Conservation (phyloP, 2,888 invertebrate species). For the Cristatella mucedo region DNA sequence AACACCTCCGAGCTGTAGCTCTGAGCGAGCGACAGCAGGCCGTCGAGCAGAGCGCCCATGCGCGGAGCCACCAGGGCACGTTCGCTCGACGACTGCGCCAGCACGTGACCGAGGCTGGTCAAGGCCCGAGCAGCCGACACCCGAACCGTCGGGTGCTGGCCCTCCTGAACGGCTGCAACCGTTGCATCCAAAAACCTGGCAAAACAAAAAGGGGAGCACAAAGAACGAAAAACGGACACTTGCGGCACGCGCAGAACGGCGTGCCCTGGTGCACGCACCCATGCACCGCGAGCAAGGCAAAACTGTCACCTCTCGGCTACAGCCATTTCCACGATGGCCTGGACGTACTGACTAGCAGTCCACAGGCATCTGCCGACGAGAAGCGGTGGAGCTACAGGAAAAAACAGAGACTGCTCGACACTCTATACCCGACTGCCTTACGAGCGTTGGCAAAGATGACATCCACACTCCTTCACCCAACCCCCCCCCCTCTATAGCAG, state of each 20-base stretch:
- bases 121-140: conserved; percentile 44
- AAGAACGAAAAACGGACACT: too few relatives aligned
- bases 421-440: too few relatives aligned
- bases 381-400: conserved; percentile 40
- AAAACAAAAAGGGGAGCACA: too few relatives aligned
- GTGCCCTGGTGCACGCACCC: too few relatives aligned
- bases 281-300: too few relatives aligned
- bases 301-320: too few relatives aligned
- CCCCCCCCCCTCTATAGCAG: too few relatives aligned
- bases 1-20: conserved; percentile 44
- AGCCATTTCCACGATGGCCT: too few relatives aligned
- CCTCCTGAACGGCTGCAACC: conserved; percentile 43
- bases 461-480: too few relatives aligned
- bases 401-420: too few relatives aligned
- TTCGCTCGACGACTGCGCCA: conserved; percentile 40
- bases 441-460: too few relatives aligned
- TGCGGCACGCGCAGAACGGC: too few relatives aligned
- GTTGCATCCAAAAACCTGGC: conserved; percentile 44
- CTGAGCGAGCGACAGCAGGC: conserved; percentile 43
- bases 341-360: conserved; percentile 44
- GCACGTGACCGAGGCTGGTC: conserved; percentile 44
- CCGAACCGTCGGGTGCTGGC: conserved; percentile 43
- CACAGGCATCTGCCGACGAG: conserved; percentile 46
- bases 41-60: conserved; percentile 43
- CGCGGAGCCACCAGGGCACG: conserved; percentile 39